Evolutionary conservation across 2,797 vertebrate genomes (phyloP).

Genomic region (Odontamblyopus lacepedii): DNA sequence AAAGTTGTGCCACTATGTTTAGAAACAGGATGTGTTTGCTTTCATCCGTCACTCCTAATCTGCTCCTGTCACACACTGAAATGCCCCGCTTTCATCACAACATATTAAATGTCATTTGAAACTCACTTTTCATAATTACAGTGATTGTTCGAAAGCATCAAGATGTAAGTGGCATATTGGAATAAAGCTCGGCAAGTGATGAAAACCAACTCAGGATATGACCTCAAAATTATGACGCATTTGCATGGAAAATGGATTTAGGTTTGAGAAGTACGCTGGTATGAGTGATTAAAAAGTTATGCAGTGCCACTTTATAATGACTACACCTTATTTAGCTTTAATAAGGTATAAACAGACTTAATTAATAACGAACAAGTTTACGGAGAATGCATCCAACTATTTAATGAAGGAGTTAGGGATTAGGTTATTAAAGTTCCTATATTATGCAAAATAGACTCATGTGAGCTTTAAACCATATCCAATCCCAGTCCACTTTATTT

Average conservation of each 20-base stretch:
- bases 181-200: slow-evolving; percentile 56
- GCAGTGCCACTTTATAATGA: too few species aligned
- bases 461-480: too few species aligned
- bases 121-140: slow-evolving; percentile 62
- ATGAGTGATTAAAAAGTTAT: too few species aligned
- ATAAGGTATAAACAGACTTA: too few species aligned
- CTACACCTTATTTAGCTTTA: too few species aligned
- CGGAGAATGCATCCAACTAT: too few species aligned
- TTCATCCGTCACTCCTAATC: slow-evolving; percentile 64
- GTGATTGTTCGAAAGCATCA: slow-evolving; percentile 55
- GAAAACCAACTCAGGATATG: slow-evolving; percentile 45
- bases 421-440: too few species aligned
- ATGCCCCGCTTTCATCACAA: slow-evolving; percentile 54
- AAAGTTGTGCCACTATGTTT: slow-evolving; percentile 37
- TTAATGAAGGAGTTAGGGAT: too few species aligned
- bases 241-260: background rate
- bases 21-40: slow-evolving; percentile 31
- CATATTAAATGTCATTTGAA: slow-evolving; percentile 65
- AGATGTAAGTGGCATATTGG: slow-evolving; percentile 45
- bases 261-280: background rate
- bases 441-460: too few species aligned
- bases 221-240: background rate
- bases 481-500: too few species aligned
- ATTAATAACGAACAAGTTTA: too few species aligned
- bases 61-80: slow-evolving; percentile 55